Percentiles rank a stretch among this genome's conserved stretches.
These are phyloP conservation scores for Hedya salicella DNA, from an alignment of 2,888 invertebrate genomes.

Conservation along the genomic window DNA sequence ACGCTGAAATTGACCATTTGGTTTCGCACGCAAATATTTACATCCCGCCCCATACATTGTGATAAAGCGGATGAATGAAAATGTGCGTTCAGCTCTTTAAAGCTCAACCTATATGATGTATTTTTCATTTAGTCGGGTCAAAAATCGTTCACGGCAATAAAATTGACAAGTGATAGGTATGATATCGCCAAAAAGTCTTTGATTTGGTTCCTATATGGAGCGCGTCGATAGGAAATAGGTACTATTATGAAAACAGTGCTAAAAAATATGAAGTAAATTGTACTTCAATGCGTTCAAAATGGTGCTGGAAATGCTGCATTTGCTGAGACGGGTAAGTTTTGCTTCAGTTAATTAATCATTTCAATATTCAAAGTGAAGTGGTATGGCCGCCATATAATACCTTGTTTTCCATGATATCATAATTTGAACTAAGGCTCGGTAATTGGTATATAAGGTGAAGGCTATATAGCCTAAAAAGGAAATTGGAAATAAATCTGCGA, in stretches of 20 bases:
- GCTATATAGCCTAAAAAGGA: neutral
- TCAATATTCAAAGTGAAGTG: neutral
- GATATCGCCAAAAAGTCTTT: constrained; percentile 56
- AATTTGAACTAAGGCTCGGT: neutral
- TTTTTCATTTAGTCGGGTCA: constrained; percentile 47
- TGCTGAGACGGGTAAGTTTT: constrained; percentile 50
- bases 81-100: constrained; percentile 34
- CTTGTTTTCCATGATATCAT: constrained; percentile 1
- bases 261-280: constrained; percentile 34
- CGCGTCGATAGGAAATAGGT: constrained; percentile 16
- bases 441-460: neutral
- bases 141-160: constrained; percentile 57
- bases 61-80: constrained; percentile 56
- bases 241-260: constrained; percentile 46
- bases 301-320: constrained; percentile 52
- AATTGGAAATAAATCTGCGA: neutral
- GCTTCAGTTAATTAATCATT: constrained; percentile 23
- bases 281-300: constrained; percentile 47
- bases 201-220: constrained; percentile 50
- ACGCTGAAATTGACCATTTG: constrained; percentile 21
- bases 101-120: neutral
- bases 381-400: neutral
- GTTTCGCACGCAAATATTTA: constrained; percentile 48
- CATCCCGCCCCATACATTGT: constrained; percentile 44
- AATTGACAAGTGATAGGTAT: constrained; percentile 60